Conservation (phyloP, 2,113 vertebrate genomes). For the Odobenus rosmarus region DNA sequence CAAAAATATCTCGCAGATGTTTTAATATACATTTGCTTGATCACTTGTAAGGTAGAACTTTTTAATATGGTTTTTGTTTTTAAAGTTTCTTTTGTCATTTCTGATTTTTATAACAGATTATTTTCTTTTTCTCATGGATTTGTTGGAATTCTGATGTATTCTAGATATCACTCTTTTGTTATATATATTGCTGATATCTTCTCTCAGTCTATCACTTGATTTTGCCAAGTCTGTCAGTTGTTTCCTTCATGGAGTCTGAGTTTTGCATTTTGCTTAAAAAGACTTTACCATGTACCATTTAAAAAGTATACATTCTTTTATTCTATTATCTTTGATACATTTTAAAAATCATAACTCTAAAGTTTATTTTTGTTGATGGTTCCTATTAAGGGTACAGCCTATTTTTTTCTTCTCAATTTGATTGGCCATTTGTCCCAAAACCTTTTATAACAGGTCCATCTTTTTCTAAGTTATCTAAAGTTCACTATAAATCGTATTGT, state of each 20-base stretch:
- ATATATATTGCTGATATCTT: neutral
- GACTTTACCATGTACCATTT: neutral
- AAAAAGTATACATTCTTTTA: neutral
- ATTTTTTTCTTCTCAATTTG: neutral
- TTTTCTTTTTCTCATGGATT: neutral
- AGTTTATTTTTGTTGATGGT: neutral
- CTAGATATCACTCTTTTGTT: neutral
- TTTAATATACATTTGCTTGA: neutral
- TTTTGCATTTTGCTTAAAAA: neutral
- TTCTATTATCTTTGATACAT: neutral
- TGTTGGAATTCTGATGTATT: neutral
- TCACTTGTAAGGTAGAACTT: neutral
- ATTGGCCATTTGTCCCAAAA: neutral
- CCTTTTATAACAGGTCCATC: neutral
- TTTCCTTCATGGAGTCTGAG: neutral
- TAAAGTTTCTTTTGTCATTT: neutral
- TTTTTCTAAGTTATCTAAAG: neutral
- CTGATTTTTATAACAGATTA: neutral
- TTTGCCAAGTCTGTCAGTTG: neutral
- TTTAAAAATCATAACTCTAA: neutral
- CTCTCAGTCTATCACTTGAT: neutral
- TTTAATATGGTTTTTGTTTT: neutral
- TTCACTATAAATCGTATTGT: neutral
- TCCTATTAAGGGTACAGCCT: neutral
- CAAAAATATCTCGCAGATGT: neutral